Evolutionary conservation across 2,888 invertebrate genomes (phyloP), one percentile per base, ranked within the genome.

Genomic region (Pristionchus arcanus): DNA sequence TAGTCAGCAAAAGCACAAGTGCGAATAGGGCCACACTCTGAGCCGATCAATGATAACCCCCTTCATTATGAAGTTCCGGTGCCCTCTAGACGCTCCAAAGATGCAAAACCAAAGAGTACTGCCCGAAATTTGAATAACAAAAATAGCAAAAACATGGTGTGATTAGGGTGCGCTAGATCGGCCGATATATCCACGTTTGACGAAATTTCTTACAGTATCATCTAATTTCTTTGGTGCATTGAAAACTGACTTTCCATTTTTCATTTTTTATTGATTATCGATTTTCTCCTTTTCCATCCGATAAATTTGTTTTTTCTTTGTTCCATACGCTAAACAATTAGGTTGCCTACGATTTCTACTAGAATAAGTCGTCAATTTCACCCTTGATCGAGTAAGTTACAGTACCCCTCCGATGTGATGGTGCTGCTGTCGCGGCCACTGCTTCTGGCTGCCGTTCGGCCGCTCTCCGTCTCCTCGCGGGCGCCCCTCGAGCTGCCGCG

Each of bases 401-500:
- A 86, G 66, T 86, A 19, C 53, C 21, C 34, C 49, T 28, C n/a
- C 81, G 16, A 55, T 66, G 49, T 49, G 66, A 86, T 86, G 86
- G 86, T 28, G 37, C 66, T 86, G 63, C 59, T 86, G 34, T 86
- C 66, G 63, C 19, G 21, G n/a, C 63, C 42, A 21, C 34, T 86
- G 55, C 66, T 25, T 25, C 37, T 37, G 16, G 63, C 37, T 16
- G 34, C 86, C 53, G 19, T 86, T 25, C 66, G 84, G 31, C n/a
- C 53, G 53, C 31, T 84, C 11, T 84, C 84, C 55, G n/a, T 28
- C 3, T 55, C 55, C 31, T 55, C 55, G 15, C 55, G 55, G 9
- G 53, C 42, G 19, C n/a, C 84, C n/a, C 19, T 84, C 84, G 84
- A 59, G 16, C 42, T 84, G 19, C 86, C 66, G 31, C 86, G n/a